These are phyloP conservation scores for Phoebastria nigripes DNA, from an alignment of 2,797 vertebrate species.

Conservation along the genomic window DNA sequence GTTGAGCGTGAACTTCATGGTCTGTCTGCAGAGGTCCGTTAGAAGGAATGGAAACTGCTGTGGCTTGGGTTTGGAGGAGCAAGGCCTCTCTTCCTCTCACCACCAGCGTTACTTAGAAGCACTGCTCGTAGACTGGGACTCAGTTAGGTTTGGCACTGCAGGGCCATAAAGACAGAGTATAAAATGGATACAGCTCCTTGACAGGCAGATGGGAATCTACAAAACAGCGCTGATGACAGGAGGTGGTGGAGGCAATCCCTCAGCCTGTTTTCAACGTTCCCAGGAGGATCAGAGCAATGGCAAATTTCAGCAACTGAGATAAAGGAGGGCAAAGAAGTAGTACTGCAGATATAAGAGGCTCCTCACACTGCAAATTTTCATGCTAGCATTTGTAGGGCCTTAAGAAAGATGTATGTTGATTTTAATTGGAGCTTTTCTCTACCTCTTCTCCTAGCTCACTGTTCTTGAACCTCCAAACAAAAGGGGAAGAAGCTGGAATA, in stretches of 20 bases:
- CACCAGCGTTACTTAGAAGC: neutral
- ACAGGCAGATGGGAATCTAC: neutral
- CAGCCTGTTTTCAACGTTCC: neutral
- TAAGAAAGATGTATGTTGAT: neutral
- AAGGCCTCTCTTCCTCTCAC: neutral
- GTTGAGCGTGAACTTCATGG: neutral
- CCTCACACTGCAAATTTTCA: neutral
- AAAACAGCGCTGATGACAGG: neutral
- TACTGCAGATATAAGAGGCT: neutral
- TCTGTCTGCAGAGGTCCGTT: neutral
- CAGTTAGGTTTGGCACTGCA: neutral
- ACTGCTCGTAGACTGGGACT: neutral
- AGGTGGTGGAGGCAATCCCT: neutral
- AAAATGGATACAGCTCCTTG: neutral
- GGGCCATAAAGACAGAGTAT: neutral
- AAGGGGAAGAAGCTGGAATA: neutral
- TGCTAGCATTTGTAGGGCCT: neutral
- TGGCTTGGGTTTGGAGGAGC: fast-evolving
- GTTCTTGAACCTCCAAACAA: neutral
- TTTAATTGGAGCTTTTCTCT: neutral
- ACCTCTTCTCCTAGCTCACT: neutral
- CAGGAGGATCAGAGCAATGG: neutral
- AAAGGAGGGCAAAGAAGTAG: neutral
- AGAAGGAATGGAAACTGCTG: neutral
- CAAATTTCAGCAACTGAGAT: neutral